Percentiles rank a stretch among this genome's conserved stretches.
These are phyloP conservation scores for Catharus bicknelli DNA, from an alignment of 2,113 vertebrate genomes.

Conservation along the genomic window DNA sequence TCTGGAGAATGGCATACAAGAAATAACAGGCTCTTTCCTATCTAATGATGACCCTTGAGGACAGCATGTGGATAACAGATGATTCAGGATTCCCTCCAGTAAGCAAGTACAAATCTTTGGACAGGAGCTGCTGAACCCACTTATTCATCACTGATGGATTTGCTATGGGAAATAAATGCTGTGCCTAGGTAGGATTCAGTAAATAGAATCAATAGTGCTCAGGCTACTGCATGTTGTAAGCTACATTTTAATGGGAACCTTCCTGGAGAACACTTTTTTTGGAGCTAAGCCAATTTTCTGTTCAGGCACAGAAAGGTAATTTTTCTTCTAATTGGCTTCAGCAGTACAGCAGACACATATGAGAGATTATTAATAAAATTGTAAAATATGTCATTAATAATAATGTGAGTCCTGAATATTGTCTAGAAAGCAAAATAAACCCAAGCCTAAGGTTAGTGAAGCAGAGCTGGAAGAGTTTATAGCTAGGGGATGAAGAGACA, in stretches of 20 bases:
- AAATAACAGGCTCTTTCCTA: background rate
- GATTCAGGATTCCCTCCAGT: background rate
- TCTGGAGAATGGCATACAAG: background rate
- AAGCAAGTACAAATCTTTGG: conserved; percentile 25
- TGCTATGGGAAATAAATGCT: background rate
- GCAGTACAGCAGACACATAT: background rate
- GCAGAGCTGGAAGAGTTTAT: background rate
- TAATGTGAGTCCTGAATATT: background rate
- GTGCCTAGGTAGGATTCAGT: background rate
- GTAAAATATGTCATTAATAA: background rate
- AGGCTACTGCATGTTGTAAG: background rate
- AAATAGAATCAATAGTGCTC: background rate
- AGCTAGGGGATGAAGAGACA: background rate
- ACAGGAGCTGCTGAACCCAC: conserved; percentile 1
- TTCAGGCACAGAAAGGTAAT: background rate
- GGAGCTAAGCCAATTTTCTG: background rate
- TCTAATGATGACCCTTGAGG: background rate
- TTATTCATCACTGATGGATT: background rate
- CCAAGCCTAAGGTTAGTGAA: background rate
- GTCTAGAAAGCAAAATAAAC: background rate
- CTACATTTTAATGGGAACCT: background rate
- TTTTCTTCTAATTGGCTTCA: conserved; percentile 26
- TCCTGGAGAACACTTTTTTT: conserved; percentile 1
- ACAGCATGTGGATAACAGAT: background rate
- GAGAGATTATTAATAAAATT: background rate